Evolutionary conservation across 2,797 vertebrate species (phyloP), one percentile per base, ranked within the genome.

Genomic region (Leptodactylus fallax): DNA sequence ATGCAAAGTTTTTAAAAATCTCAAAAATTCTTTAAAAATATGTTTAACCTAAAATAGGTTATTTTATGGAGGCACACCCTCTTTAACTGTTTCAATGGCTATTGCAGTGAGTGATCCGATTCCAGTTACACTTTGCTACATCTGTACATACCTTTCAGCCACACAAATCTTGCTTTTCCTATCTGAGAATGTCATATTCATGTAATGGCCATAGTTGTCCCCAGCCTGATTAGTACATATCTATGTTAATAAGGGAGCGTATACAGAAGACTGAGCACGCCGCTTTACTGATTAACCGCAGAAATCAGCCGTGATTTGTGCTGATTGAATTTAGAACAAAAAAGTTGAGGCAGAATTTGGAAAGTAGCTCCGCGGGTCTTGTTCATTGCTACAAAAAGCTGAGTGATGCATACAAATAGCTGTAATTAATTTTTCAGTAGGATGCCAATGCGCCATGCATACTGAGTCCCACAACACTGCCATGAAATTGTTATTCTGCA

Each of bases 371-470:
- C 74, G 76, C 49, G 0, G 23, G 65, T 79, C 90, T 91, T 89
- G 58, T 81, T 93, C 79, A 17, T 87, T 12, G 90, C 90, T 88
- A 91, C 63, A 69, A 90, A 91, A 91, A 63, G 45, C 89, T 77
- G 90, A 90, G 27, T 45, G 60, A 81, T 69, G 92, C 93, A 92
- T 91, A 90, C 93, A 90, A 91, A 93, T 90, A 90, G 90, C 72
- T 90, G 90, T 90, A 90, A 92, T 93, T 91, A 92, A 91, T 91
- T 92, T 92, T 92, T 90, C 92, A 90, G 88, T 87, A 77, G 91
- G 88, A 89, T 87, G 69, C 86, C 78, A 69, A 79, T 19, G 3
- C 85, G 19, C 79, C 0, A 16, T 81, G 90, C 91, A 90, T 92
- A 83, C 91, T 60, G 90, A 91, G 90, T 90, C 25, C 23, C 83